Evolutionary conservation across 92 coral and sea anemone species (phyloP), one percentile per base, ranked within the genome.

Genomic region (Actinostola sp.): DNA sequence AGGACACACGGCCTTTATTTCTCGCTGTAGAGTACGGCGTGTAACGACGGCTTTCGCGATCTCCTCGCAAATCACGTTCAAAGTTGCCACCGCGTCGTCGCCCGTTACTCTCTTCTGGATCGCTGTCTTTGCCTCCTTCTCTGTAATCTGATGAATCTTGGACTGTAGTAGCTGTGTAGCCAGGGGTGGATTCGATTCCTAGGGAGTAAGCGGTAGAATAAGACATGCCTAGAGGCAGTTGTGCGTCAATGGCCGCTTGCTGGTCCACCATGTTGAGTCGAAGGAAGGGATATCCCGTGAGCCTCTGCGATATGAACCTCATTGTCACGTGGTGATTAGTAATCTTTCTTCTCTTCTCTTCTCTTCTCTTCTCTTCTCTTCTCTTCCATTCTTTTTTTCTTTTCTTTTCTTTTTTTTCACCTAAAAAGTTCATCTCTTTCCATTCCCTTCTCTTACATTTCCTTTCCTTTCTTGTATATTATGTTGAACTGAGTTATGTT

Each of bases 111-210:
- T 91, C 97, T 63, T 88, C 93, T 41, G 85, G 93, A 30, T 94
- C 98, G 69, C 96, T 92, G 34, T 93, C 98, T 79, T 90, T 84
- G 71, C 89, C 83, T 25, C 92, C 97, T 64, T 93, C 97, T 48
- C 97, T 63, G 25, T 92, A 89, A 24, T 80, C 78, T 39, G 92
- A 78, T 0, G 84, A 48, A 63, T 85, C 89, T 48, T 49, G 51
- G 9, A 66, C 77, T 12, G 46, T 32, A 14, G 95, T 80, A 8
- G 95, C 42, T 48, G 71, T 3, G 44, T 30, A 52, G 49, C 16
- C 45, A 14, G 62, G 57, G 13, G 31, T 27, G 7, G 39, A 0
- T 24, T 71, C 77, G 45, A 71, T 38, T 31, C 77, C 77, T 30
- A 71, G 14, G 32, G 77, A 71, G 19, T 75, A 75, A 26, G 81